Conservation (phyloP, 2,797 vertebrate genomes). For the Gymnoscopelus braueri region DNA sequence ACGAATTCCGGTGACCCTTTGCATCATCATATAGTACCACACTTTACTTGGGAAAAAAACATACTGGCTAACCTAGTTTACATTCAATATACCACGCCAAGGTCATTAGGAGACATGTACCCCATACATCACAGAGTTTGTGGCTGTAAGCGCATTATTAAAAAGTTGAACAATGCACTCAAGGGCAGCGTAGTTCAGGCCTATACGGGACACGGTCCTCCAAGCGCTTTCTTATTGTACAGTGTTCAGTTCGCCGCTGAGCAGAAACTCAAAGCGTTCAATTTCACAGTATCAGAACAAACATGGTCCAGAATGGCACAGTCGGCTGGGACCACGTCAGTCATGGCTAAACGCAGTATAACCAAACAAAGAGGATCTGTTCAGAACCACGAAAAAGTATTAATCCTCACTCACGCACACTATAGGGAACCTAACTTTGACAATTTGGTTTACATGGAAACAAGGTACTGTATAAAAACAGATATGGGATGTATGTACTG, state of each 20-base stretch:
- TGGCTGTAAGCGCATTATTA: slow-evolving; percentile 53
- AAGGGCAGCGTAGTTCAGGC: slow-evolving; percentile 43
- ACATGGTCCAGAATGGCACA: slow-evolving; percentile 4
- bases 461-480: too few relatives aligned
- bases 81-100: slow-evolving; percentile 65
- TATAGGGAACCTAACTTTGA: too few relatives aligned
- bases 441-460: too few relatives aligned
- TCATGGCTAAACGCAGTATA: slow-evolving; percentile 28
- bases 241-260: slow-evolving; percentile 25
- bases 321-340: background rate
- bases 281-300: slow-evolving; percentile 24
- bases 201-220: slow-evolving; percentile 19
- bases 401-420: too few relatives aligned
- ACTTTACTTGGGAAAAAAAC: slow-evolving; percentile 58
- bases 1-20: slow-evolving; percentile 49
- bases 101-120: slow-evolving; percentile 71
- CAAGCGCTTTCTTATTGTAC: slow-evolving; percentile 26
- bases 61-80: slow-evolving; percentile 70
- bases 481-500: background rate
- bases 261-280: background rate
- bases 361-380: slow-evolving; percentile 42
- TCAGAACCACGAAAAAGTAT: too few relatives aligned
- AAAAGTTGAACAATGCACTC: slow-evolving; percentile 42
- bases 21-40: slow-evolving; percentile 36
- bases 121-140: slow-evolving; percentile 71